Evolutionary conservation across 2,797 vertebrate genomes (phyloP).

Genomic region (Ambastaia sidthimunki): DNA sequence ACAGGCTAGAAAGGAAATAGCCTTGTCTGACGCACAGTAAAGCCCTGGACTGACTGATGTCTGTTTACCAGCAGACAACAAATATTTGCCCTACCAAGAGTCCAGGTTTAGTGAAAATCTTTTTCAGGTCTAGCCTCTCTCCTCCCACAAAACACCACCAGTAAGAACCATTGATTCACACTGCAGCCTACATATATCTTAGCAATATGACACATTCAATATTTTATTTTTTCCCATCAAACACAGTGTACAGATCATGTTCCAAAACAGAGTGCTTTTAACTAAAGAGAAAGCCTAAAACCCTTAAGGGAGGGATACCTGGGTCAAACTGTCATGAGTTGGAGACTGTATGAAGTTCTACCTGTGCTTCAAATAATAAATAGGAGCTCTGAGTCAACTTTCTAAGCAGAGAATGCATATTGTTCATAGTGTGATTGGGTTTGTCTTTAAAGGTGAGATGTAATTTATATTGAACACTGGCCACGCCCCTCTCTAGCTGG

Average conservation of each 20-base stretch:
- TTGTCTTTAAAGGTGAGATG: slow-evolving; percentile 33
- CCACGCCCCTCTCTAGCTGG: no score
- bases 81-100: slow-evolving; percentile 77
- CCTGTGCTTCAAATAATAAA: slow-evolving; percentile 43
- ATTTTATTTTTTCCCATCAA: neutral
- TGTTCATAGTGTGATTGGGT: slow-evolving; percentile 30
- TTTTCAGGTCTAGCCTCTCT: slow-evolving; percentile 61
- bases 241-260: neutral
- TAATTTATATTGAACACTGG: neutral
- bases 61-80: slow-evolving; percentile 74
- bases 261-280: neutral
- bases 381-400: slow-evolving; percentile 5
- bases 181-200: neutral
- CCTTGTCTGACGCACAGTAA: slow-evolving; percentile 44
- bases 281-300: neutral
- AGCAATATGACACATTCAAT: neutral
- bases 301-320: neutral
- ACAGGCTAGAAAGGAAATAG: slow-evolving; percentile 22
- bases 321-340: slow-evolving; percentile 5
- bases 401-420: slow-evolving; percentile 1
- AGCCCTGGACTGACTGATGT: slow-evolving; percentile 69
- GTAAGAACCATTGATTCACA: neutral
- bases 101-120: slow-evolving; percentile 66
- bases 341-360: slow-evolving; percentile 26
- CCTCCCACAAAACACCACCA: neutral